phyloP scores from a whole-genome alignment of 1,140 invertebrate species.

The Ceratina calcarata region DNA sequence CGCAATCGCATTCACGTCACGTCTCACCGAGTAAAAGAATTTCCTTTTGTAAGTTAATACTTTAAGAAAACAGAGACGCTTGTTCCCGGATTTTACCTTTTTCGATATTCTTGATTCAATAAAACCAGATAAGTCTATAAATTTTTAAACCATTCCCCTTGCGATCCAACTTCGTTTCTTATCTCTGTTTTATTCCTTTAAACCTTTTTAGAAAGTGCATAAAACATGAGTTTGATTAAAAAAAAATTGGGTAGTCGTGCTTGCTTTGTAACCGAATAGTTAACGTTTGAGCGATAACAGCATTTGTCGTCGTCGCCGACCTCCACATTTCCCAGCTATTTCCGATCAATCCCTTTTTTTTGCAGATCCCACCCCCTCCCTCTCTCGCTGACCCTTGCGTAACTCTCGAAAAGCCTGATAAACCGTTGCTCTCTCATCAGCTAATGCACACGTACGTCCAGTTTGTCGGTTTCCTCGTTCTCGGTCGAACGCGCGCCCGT shows the following conservation, averaged over 20 bases:
- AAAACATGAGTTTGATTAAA: too few relatives aligned
- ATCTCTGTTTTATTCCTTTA: too few relatives aligned
- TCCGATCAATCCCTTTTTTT: neutral
- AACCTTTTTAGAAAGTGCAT: too few relatives aligned
- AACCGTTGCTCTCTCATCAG: slow-evolving; percentile 56
- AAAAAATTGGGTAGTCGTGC: too few relatives aligned
- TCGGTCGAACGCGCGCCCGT: neutral
- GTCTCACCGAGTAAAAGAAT: neutral
- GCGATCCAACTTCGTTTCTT: neutral
- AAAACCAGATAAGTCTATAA: too few relatives aligned
- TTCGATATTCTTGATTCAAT: neutral
- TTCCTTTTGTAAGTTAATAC: neutral
- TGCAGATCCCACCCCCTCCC: neutral
- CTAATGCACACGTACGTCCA: slow-evolving; percentile 50
- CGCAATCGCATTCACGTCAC: slow-evolving; percentile 42
- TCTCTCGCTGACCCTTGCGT: slow-evolving; percentile 1
- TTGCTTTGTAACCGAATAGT: too few relatives aligned
- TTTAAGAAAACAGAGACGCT: neutral
- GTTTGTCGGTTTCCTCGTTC: slow-evolving; percentile 32
- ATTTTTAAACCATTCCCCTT: too few relatives aligned
- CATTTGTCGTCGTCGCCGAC: too few relatives aligned
- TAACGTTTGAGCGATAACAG: too few relatives aligned
- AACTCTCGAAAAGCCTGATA: slow-evolving; percentile 35
- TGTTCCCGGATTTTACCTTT: neutral
- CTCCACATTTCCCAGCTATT: neutral